phyloP scores from a whole-genome alignment of 2,797 vertebrate species.

The Tenualosa ilisha region DNA sequence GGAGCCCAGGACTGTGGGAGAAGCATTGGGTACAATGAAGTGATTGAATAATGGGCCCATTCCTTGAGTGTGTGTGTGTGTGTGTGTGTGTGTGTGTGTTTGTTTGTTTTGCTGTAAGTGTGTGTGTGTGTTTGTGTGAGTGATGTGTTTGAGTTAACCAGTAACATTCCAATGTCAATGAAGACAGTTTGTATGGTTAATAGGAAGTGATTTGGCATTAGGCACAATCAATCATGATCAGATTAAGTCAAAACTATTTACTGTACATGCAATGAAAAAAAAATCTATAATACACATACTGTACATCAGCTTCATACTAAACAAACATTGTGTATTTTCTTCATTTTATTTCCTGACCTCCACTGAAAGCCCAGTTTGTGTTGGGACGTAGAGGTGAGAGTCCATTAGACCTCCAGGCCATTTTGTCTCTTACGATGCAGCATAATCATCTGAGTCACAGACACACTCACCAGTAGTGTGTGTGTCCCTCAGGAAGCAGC shows the following conservation, averaged over 20 bases:
- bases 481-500: constrained; percentile 16
- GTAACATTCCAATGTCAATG: no score
- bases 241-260: no score
- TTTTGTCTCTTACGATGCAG: not conserved
- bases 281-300: no score
- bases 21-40: constrained; percentile 38
- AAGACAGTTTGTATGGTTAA: not conserved
- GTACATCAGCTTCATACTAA: no score
- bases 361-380: no score
- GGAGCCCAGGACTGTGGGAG: constrained; percentile 43
- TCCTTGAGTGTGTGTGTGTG: not conserved
- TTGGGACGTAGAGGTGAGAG: not conserved
- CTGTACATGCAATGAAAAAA: no score
- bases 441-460: not conserved
- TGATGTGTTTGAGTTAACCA: not conserved
- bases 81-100: not conserved
- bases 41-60: not conserved
- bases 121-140: no score
- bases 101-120: no score
- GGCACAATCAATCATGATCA: not conserved
- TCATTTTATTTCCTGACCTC: no score
- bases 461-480: not conserved
- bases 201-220: not conserved
- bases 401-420: no score
- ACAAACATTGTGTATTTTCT: no score